phyloP scores from a whole-genome alignment of 1,140 invertebrate genomes.

The Drosophila virilis region DNA sequence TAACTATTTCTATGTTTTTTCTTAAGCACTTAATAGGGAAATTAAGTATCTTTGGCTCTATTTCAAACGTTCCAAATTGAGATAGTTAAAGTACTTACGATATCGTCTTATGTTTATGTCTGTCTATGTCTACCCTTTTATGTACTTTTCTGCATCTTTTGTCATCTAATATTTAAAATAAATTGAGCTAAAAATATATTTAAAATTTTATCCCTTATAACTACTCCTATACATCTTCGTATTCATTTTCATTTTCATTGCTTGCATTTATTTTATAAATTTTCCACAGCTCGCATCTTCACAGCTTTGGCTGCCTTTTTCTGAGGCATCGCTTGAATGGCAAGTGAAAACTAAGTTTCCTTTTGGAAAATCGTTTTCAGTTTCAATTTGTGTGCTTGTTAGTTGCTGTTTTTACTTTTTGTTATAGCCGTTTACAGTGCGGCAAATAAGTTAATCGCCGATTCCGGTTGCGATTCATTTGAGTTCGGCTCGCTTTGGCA shows the following conservation, averaged over 20 bases:
- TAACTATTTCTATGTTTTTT: not conserved
- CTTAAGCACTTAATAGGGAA: no score
- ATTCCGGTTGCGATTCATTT: slow-evolving; percentile 57
- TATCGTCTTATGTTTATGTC: no score
- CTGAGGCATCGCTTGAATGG: slow-evolving; percentile 3
- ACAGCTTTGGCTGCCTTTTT: slow-evolving; percentile 13
- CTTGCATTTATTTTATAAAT: not conserved
- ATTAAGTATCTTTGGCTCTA: not conserved
- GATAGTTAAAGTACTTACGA: no score
- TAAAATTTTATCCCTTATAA: no score
- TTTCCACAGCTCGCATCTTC: slow-evolving; percentile 15
- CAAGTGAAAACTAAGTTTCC: slow-evolving; percentile 66
- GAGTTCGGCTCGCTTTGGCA: not conserved
- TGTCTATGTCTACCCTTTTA: no score
- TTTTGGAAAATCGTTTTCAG: slow-evolving; percentile 55
- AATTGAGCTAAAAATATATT: no score
- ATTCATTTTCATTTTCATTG: not conserved
- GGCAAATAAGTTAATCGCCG: slow-evolving; percentile 54
- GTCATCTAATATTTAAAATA: no score
- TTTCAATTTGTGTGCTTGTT: slow-evolving; percentile 52
- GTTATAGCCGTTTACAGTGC: slow-evolving; percentile 15
- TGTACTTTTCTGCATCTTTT: no score
- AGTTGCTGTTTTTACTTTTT: slow-evolving; percentile 26
- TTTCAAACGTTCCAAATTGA: no score
- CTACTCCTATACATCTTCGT: not conserved